Conservation (phyloP, 2,888 invertebrate genomes). For the Parelbella ahira region DNA sequence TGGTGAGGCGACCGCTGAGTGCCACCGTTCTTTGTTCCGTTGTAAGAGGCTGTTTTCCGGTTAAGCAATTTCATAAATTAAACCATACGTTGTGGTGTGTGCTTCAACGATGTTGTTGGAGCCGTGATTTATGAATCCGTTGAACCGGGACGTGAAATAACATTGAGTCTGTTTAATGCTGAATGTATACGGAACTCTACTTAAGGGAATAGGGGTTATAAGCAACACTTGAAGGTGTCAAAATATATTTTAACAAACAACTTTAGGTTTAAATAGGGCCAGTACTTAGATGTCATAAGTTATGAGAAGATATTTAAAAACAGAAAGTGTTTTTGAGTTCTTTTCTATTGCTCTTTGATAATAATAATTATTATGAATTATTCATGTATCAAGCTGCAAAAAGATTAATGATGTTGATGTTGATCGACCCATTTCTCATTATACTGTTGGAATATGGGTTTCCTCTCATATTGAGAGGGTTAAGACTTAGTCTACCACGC, state of each 20-base stretch:
- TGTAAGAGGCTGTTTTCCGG: constrained; percentile 38
- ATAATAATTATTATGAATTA: too few relatives aligned
- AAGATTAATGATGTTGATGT: too few relatives aligned
- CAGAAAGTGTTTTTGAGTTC: too few relatives aligned
- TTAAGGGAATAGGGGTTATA: not conserved
- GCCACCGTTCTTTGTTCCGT: constrained; percentile 28
- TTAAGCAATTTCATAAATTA: constrained; percentile 59
- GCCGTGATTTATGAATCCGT: constrained; percentile 35
- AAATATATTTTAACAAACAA: constrained; percentile 1
- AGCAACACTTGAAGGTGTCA: constrained; percentile 1
- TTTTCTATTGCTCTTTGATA: too few relatives aligned
- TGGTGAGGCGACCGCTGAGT: constrained; percentile 31
- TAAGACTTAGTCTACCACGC: too few relatives aligned
- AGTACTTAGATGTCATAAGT: too few relatives aligned
- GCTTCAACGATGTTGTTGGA: constrained; percentile 30
- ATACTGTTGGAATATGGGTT: too few relatives aligned
- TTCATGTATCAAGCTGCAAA: too few relatives aligned
- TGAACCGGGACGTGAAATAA: constrained; percentile 4
- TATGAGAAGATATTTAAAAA: too few relatives aligned
- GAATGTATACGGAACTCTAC: constrained; percentile 6
- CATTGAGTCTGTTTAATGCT: not conserved
- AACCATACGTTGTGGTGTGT: constrained; percentile 38
- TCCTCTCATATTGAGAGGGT: too few relatives aligned
- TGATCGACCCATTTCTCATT: too few relatives aligned
- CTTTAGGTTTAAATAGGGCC: too few relatives aligned